phyloP scores from a whole-genome alignment of 2,113 vertebrate species.

The Tragelaphus buxtoni region DNA sequence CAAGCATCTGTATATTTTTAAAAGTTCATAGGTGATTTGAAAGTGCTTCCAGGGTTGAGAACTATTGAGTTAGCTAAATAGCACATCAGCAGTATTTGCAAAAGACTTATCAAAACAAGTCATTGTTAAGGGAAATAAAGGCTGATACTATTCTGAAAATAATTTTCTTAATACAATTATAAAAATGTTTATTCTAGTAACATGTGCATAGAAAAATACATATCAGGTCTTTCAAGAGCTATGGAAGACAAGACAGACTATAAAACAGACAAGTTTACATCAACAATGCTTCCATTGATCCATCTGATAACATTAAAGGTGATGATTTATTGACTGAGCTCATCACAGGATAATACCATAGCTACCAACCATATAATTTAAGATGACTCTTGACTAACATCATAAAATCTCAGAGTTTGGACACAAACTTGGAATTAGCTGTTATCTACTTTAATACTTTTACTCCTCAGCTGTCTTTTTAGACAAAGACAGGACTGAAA shows the following conservation, averaged over 20 bases:
- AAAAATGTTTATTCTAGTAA: conserved; percentile 25
- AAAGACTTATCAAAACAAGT: conserved; percentile 46
- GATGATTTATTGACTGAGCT: neutral
- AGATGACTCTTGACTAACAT: neutral
- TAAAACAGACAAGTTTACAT: neutral
- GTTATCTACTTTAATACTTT: neutral
- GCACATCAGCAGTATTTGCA: conserved; percentile 23
- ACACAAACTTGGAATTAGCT: conserved; percentile 45
- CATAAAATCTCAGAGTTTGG: neutral
- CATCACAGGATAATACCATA: neutral
- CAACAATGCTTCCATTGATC: neutral
- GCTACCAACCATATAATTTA: conserved; percentile 12
- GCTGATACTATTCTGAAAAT: conserved; percentile 11
- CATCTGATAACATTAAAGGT: neutral
- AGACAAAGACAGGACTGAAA: conserved; percentile 24
- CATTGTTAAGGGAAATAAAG: conserved; percentile 44
- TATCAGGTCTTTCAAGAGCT: neutral
- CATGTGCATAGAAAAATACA: conserved; percentile 32
- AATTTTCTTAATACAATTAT: conserved; percentile 49
- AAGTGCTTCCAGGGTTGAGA: neutral
- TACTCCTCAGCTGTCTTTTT: neutral
- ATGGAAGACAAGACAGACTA: neutral
- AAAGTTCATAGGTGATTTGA: conserved; percentile 18
- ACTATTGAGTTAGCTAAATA: neutral
- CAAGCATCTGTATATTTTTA: neutral